These are phyloP conservation scores for Phycodurus eques DNA, from an alignment of 2,113 vertebrate species.

Conservation along the genomic window DNA sequence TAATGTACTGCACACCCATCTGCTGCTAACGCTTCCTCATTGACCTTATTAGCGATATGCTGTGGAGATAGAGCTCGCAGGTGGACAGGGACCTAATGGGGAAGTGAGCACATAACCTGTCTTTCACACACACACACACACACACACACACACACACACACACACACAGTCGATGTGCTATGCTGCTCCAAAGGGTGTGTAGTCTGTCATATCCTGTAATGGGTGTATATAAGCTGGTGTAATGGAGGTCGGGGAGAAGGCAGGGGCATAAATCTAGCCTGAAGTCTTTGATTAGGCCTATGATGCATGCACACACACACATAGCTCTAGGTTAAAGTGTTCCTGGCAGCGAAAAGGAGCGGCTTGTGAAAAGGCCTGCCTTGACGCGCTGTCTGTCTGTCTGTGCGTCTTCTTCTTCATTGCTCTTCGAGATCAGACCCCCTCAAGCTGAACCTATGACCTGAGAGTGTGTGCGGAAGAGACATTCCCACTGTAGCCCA, in stretches of 20 bases:
- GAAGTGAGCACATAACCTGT: slow-evolving; percentile 48
- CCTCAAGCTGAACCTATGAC: slow-evolving; percentile 75
- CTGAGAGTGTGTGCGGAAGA: slow-evolving; percentile 62
- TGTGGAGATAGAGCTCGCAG: slow-evolving; percentile 52
- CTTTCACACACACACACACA: slow-evolving; percentile 13
- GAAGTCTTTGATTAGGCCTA: slow-evolving; percentile 71
- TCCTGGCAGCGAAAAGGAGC: slow-evolving; percentile 69
- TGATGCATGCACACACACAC: slow-evolving; percentile 50
- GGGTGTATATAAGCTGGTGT: slow-evolving; percentile 74
- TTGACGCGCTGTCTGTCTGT: slow-evolving; percentile 51
- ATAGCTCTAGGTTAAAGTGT: slow-evolving; percentile 69
- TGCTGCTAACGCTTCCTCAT: slow-evolving; percentile 63
- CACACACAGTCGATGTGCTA: slow-evolving; percentile 41
- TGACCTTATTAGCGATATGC: slow-evolving; percentile 69
- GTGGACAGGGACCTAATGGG: slow-evolving; percentile 67
- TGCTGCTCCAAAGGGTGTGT: slow-evolving; percentile 66
- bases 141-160: slow-evolving; percentile 12
- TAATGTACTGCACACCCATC: slow-evolving; percentile 65
- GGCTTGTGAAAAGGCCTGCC: slow-evolving; percentile 61
- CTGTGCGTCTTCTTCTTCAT: slow-evolving; percentile 32
- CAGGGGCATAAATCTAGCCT: slow-evolving; percentile 74
- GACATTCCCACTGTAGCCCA: slow-evolving; percentile 67
- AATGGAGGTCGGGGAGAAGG: slow-evolving; percentile 75
- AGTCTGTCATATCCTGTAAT: slow-evolving; percentile 78
- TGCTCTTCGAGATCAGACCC: slow-evolving; percentile 55